A percentile compares a stretch with the other conserved stretches of the same genome.
These are phyloP conservation scores for Psittacula cyanocephala DNA, from an alignment of 2,113 vertebrate genomes.

Conservation along the genomic window DNA sequence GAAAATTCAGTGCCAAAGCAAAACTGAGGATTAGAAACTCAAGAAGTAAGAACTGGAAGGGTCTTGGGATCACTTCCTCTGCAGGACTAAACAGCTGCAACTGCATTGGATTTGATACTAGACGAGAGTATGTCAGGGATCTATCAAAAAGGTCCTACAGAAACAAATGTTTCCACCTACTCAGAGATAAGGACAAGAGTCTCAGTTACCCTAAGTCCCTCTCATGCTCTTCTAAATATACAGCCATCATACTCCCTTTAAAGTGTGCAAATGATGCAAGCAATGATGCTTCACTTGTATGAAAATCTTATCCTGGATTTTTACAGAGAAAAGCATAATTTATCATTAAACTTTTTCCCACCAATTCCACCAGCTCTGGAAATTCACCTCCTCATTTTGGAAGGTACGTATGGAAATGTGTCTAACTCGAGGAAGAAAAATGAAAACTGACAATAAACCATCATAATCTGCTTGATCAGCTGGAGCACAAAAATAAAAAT, in stretches of 20 bases:
- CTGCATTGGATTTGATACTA: background rate
- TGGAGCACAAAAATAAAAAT: conserved; percentile 23
- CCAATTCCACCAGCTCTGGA: background rate
- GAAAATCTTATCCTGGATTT: background rate
- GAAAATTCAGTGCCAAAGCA: background rate
- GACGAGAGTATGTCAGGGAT: background rate
- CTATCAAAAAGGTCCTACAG: background rate
- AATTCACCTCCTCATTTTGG: background rate
- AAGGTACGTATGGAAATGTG: background rate
- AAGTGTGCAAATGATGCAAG: conserved; percentile 24
- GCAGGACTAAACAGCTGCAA: background rate
- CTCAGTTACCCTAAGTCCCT: conserved; percentile 12
- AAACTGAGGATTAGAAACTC: background rate
- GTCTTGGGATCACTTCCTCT: background rate
- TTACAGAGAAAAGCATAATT: background rate
- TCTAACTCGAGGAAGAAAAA: background rate
- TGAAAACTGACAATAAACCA: conserved; percentile 2
- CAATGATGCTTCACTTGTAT: background rate
- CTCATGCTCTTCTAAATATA: conserved; percentile 18
- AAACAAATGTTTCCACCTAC: conserved; percentile 34
- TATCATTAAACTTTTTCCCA: background rate
- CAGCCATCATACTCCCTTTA: background rate
- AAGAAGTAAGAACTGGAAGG: background rate
- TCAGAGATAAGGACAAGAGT: conserved; percentile 13
- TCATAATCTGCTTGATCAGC: conserved; percentile 35